Evolutionary conservation across 2,888 invertebrate genomes (phyloP), one percentile per base, ranked within the genome.

Genomic region (Sepioteuthis lessoniana): DNA sequence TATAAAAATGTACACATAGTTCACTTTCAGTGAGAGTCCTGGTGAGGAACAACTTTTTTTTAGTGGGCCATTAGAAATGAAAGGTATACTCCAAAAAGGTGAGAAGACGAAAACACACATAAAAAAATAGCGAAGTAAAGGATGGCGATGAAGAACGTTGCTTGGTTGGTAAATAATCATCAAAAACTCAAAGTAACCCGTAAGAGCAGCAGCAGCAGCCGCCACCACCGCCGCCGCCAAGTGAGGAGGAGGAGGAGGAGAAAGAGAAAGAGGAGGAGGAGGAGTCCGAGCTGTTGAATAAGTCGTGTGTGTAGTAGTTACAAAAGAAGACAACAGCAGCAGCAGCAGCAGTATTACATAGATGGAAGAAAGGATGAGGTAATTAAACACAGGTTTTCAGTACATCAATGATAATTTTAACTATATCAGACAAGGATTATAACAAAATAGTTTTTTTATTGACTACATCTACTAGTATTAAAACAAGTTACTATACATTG

Each of bases 151-250:
- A 76, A 76, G 76, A 76, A 76, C 76, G n/a, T n/a, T 35, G 76
- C 76, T 76, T 19, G 76, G n/a, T n/a, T n/a, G n/a, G 76, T 76
- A 76, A 76, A 76, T 76, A 28, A 50, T 50, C 25, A 42, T 42
- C 42, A 55, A 76, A 76, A 76, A 76, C 76, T 76, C 76, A 76
- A 76, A 76, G 76, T 76, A n/a, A 76, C 76, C 76, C 76, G 76
- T 76, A 76, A 76, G 7, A 76, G 76, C 76, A 76, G 76, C 76
- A 76, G 76, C 76, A 76, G 76, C 76, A n/a, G n/a, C n/a, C 4
- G 13, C n/a, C 13, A n/a, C n/a, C 10, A 28, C 76, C 10, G n/a
- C n/a, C 4, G 13, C n/a, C 13, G 76, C n/a, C 10, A 28, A 76
- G 55, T 5, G 55, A 21, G 55, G 25, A n/a, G 76, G 31, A 31